Conservation (phyloP, 2,113 vertebrate genomes). For the Malurus melanocephalus region DNA sequence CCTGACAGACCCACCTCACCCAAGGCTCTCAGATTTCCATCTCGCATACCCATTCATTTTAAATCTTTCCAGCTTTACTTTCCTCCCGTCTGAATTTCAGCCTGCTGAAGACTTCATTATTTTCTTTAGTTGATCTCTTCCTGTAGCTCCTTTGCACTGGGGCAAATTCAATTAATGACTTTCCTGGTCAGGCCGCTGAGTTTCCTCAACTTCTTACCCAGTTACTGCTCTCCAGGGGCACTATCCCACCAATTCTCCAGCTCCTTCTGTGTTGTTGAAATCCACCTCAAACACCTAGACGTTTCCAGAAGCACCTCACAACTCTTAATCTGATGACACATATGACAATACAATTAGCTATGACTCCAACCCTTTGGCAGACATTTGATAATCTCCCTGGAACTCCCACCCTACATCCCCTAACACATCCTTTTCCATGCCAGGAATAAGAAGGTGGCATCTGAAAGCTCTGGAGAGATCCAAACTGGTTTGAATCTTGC, state of each 20-base stretch:
- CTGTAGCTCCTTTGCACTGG: not conserved
- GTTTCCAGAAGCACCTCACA: not conserved
- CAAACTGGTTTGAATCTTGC: not conserved
- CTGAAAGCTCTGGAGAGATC: not conserved
- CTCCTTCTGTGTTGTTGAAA: not conserved
- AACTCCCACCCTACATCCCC: not conserved
- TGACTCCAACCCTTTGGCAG: not conserved
- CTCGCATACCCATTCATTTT: not conserved
- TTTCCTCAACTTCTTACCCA: not conserved
- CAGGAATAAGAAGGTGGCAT: not conserved
- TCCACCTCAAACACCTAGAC: not conserved
- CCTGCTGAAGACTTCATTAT: not conserved
- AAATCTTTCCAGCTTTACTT: not conserved
- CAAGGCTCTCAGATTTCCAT: not conserved
- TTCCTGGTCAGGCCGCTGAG: not conserved
- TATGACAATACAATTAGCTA: not conserved
- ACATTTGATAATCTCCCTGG: not conserved
- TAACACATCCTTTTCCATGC: not conserved
- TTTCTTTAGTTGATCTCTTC: not conserved
- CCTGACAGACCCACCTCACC: not conserved
- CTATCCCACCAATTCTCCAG: not conserved
- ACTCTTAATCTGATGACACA: not conserved
- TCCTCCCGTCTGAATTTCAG: not conserved
- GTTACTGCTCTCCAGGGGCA: not conserved
- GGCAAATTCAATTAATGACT: not conserved